Base-by-base conservation (phyloP, 2,113 vertebrate species). In the Meleagris gallopavo region DNA sequence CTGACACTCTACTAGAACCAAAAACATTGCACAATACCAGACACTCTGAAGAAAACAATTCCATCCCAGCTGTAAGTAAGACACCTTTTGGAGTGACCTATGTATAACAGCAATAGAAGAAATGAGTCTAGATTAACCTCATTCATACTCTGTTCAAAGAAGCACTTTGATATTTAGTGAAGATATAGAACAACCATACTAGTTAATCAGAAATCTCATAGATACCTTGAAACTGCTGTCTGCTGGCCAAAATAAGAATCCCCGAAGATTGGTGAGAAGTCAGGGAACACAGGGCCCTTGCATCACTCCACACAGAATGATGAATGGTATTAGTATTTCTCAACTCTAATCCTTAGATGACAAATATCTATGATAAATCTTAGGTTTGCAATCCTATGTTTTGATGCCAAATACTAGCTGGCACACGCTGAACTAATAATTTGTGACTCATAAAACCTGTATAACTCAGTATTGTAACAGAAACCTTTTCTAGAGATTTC, bases 131-230 rank as follows among this genome's bases (percentile, higher is more conserved):
- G 30, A 43, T 40, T 73, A 70, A 70, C 76, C 83, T 77, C 29
- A 62, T 58, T 77, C 41, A 88, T 55, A 83, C 22, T 20, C 32
- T 61, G 48, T 50, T 67, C 60, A 70, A 62, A 79, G 58, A 69
- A 4, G 64, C 5, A 80, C 29, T 87, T 78, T 1, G 0, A 38
- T 84, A 60, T 45, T 62, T 50, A 86, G 5, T 66, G 60, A 73
- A 86, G 40, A 61, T 21, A 66, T 11, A 73, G 75, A 77, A 70
- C 43, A 43, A 41, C 64, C 65, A 76, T 11, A 57, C 21, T 24
- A 67, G 60, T 83, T 90, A 83, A 70, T 40, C 36, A 48, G 64
- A 92, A 40, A 80, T 27, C 16, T 65, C 40, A 61, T 48, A 92
- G 72, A 70, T 27, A 66, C 1, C 10, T 22, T 80, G 67, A 55